Percentiles rank a stretch among this genome's conserved stretches.
Conservation (phyloP, 2,888 invertebrate genomes). For the Scaptomyza polygonia region DNA sequence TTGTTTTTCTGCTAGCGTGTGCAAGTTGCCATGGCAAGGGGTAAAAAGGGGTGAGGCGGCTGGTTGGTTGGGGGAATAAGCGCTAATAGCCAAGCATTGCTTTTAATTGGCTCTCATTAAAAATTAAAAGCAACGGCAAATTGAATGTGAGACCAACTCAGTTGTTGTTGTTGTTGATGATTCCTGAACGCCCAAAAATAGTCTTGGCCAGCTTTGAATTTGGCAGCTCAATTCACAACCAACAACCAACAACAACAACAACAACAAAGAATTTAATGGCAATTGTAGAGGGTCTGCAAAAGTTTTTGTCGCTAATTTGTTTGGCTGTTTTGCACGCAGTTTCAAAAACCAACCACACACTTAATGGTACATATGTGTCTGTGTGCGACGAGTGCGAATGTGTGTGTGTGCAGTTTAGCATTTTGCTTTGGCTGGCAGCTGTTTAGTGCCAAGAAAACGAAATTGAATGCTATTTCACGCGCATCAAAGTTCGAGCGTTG, state of each 20-base stretch:
- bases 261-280: slow-evolving; percentile 24
- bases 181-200: background rate
- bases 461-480: slow-evolving; percentile 53
- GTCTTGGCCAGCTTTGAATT: slow-evolving; percentile 29
- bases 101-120: slow-evolving; percentile 79
- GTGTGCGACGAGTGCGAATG: background rate
- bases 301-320: slow-evolving; percentile 75
- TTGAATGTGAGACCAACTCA: slow-evolving; percentile 68
- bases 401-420: slow-evolving; percentile 6
- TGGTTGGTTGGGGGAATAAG: slow-evolving; percentile 4
- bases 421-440: slow-evolving; percentile 28
- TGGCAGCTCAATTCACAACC: slow-evolving; percentile 18
- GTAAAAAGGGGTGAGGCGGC: too few species aligned
- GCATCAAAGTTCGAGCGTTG: slow-evolving; percentile 54
- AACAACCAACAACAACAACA: slow-evolving; percentile 14
- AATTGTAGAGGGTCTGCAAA: slow-evolving; percentile 37
- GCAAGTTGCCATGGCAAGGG: slow-evolving; percentile 37
- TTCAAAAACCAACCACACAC: background rate
- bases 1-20: slow-evolving; percentile 67
- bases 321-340: slow-evolving; percentile 60
- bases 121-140: slow-evolving; percentile 76
- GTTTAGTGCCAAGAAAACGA: slow-evolving; percentile 56
- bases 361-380: background rate
- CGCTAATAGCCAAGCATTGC: slow-evolving; percentile 57
- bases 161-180: background rate